Evolutionary conservation across 2,888 invertebrate species (phyloP), one percentile per base, ranked within the genome.

Genomic region (Synergus gifuensis): DNA sequence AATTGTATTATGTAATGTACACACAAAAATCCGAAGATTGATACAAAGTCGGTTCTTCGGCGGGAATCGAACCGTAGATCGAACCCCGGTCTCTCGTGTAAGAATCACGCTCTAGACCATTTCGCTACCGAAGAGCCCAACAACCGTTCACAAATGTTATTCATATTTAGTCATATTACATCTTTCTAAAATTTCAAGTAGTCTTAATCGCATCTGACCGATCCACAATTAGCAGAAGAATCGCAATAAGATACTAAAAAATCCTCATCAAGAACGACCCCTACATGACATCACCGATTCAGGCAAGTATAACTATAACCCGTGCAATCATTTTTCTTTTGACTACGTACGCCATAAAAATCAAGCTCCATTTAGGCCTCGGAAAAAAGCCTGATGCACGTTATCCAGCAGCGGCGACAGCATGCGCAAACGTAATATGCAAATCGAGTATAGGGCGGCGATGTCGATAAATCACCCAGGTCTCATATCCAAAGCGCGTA

Each of bases 391-490:
- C 9, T 42, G 42, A 42, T 73, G 28, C 69, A 69, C 69, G 69
- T 69, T 49, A 69, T 69, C 69, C 49, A 46, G 46, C 46, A 69
- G 49, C 49, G 54, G 73, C 73, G 80, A 80, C 83, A 83, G 83
- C 85, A 82, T 85, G 84, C 84, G 84, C 83, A 83, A 84, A 84
- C 84, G 86, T 73, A 87, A 86, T 86, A 85, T 85, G 87, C 86
- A 87, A 86, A 89, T 87, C 83, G 81, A 80, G 81, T 86, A 81
- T 83, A 81, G 86, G 85, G 85, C 82, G 85, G 85, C 84, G 81
- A 84, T 81, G 87, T 87, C 87, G 87, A 89, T 89, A 89, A 89
- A 89, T 89, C 89, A 89, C 85, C 77, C 83, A 81, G 87, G 88
- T 28, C 89, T 89, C 87, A 86, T 86, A 87, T 83, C 84, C 83